Conservation (phyloP, 2,888 invertebrate genomes). For the Alentia gelatinosa region DNA sequence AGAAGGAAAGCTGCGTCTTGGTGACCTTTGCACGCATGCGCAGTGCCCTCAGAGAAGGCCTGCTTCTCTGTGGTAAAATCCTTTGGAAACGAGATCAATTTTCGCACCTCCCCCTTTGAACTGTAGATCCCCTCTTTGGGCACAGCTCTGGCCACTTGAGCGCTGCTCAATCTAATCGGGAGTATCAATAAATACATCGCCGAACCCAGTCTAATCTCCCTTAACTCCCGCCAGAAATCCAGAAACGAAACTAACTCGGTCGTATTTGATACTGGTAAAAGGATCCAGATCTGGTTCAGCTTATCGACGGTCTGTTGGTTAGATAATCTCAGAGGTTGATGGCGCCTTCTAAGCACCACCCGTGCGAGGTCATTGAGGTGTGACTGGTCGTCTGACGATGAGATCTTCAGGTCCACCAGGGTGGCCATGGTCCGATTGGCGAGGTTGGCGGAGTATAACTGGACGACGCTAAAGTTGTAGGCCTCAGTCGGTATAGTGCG, state of each 20-base stretch:
- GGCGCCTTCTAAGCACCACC: neutral
- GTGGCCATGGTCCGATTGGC: neutral
- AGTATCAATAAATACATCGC: neutral
- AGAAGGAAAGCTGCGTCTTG: neutral
- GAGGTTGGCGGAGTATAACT: neutral
- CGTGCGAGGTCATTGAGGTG: neutral
- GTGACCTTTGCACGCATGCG: neutral
- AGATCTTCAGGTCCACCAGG: neutral
- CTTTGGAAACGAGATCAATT: neutral
- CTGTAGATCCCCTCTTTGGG: neutral
- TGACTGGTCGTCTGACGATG: neutral
- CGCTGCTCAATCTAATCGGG: neutral
- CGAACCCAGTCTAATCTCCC: neutral
- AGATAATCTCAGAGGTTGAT: neutral
- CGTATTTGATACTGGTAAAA: neutral
- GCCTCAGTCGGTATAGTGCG: neutral
- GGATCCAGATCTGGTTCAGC: neutral
- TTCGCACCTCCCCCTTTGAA: neutral
- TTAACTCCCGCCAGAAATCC: neutral
- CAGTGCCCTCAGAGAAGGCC: neutral
- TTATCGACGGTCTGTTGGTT: neutral
- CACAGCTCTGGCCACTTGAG: neutral
- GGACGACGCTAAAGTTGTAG: neutral
- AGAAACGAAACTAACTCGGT: neutral
- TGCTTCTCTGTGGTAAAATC: neutral